Evolutionary conservation across 2,797 vertebrate genomes (phyloP).

Genomic region (Holocentrus rufus): DNA sequence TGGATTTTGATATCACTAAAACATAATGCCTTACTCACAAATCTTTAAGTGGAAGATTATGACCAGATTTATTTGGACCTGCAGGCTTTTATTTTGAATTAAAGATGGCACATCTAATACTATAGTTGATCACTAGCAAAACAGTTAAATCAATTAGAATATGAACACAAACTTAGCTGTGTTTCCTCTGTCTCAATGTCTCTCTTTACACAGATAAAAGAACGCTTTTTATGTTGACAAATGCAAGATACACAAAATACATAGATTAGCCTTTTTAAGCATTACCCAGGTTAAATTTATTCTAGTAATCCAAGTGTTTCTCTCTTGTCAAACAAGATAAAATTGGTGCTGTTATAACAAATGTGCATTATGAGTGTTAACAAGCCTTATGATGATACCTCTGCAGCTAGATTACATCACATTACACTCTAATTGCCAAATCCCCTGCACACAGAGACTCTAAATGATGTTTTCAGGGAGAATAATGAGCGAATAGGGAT

Average conservation of each 20-base stretch:
- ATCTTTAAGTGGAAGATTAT: slow-evolving; percentile 37
- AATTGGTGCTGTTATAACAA: background rate
- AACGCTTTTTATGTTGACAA: background rate
- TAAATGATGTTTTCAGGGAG: slow-evolving; percentile 6
- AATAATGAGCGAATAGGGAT: background rate
- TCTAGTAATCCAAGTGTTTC: slow-evolving; percentile 12
- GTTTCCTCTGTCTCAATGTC: background rate
- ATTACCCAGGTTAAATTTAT: background rate
- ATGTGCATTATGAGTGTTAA: background rate
- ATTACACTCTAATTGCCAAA: slow-evolving; percentile 6
- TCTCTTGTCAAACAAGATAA: background rate
- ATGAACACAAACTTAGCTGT: background rate
- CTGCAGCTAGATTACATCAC: background rate
- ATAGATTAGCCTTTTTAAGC: background rate
- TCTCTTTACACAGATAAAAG: background rate
- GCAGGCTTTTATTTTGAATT: slow-evolving; percentile 26
- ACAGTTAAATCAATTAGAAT: background rate
- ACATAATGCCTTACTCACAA: slow-evolving; percentile 39
- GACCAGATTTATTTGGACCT: slow-evolving; percentile 13
- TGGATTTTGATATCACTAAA: slow-evolving; percentile 47
- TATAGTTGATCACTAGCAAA: background rate
- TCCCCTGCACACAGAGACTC: background rate
- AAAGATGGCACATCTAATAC: background rate
- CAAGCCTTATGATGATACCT: slow-evolving; percentile 9
- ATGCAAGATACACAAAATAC: background rate